Conservation (phyloP, 2,888 invertebrate species). For the Antheraea yamamai region DNA sequence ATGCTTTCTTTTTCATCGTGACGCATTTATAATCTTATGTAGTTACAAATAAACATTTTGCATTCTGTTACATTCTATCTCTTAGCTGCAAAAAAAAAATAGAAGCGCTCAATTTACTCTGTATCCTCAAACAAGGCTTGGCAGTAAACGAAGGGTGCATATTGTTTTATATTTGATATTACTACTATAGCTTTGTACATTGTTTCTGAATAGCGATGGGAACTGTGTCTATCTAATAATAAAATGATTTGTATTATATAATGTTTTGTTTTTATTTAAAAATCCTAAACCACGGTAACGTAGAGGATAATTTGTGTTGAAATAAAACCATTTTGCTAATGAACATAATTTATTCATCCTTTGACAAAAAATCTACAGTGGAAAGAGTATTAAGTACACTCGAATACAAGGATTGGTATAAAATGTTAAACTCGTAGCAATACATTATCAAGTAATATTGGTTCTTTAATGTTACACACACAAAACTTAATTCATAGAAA, state of each 20-base stretch:
- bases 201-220: slow-evolving; percentile 87
- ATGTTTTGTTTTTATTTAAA: slow-evolving; percentile 49
- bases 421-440: slow-evolving; percentile 78
- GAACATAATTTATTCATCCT: slow-evolving; percentile 78
- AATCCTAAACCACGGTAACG: slow-evolving; percentile 14
- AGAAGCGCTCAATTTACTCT: slow-evolving; percentile 81
- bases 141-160: slow-evolving; percentile 82
- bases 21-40: slow-evolving; percentile 76
- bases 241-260: slow-evolving; percentile 88
- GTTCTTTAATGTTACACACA: slow-evolving; percentile 73
- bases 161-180: slow-evolving; percentile 83
- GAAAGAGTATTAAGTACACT: slow-evolving; percentile 78
- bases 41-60: slow-evolving; percentile 76
- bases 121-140: slow-evolving; percentile 80
- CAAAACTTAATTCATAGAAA: slow-evolving; percentile 44
- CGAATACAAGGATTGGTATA: slow-evolving; percentile 81
- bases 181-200: slow-evolving; percentile 87
- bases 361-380: slow-evolving; percentile 79
- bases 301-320: slow-evolving; percentile 12
- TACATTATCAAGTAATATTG: slow-evolving; percentile 72
- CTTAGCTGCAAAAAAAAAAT: slow-evolving; percentile 71
- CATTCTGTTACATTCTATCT: slow-evolving; percentile 76
- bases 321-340: slow-evolving; percentile 63
- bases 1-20: slow-evolving; percentile 75
- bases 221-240: slow-evolving; percentile 87